Evolutionary conservation across 2,797 vertebrate species (phyloP), one percentile per base, ranked within the genome.

Genomic region (Sus cebifrons): DNA sequence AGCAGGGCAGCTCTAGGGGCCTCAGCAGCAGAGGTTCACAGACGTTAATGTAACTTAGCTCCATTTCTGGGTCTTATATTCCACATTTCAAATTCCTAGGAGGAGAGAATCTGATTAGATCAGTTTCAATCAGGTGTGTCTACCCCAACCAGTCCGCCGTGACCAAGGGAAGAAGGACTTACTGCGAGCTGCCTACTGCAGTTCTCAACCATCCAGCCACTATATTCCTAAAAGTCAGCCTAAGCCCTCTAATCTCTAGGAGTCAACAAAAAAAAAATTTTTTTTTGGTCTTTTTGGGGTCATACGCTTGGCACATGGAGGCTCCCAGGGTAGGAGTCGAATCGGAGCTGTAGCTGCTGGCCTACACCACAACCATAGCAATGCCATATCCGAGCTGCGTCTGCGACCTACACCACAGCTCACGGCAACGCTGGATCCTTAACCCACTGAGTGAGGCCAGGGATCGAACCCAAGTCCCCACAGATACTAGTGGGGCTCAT

Each of bases 61-160:
- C 81, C 17, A 9, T 92, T 94, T 94, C 58, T 62, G n/a, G 52
- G 32, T 87, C n/a, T 82, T 71, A 74, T 7, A 5, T 29, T 65
- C 88, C 77, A 29, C 17, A 56, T 25, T 90, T 90, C 77, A n/a
- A 36, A 73, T 67, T 86, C 81, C 91, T 67, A 71, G 60, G 7
- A 64, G 91, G 74, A 95, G 36, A 83, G 79, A 71, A 44, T 49
- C 58, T 75, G 56, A 71, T 71, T 13, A 77, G 29, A 27, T 89
- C 25, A 18, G 54, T 65, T 52, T 71, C 27, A 85, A 91, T 86
- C 49, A 82, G 68, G 36, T 78, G 56, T 86, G 32, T 44, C n/a
- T 88, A 10, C 49, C 44, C 68, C 49, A 62, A 9, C 56, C 70
- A 65, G 2, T 52, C 62, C 79, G 32, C 49, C 82, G 2, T 21